phyloP scores from a whole-genome alignment of 2,113 vertebrate genomes.

The Empidonax alnorum region DNA sequence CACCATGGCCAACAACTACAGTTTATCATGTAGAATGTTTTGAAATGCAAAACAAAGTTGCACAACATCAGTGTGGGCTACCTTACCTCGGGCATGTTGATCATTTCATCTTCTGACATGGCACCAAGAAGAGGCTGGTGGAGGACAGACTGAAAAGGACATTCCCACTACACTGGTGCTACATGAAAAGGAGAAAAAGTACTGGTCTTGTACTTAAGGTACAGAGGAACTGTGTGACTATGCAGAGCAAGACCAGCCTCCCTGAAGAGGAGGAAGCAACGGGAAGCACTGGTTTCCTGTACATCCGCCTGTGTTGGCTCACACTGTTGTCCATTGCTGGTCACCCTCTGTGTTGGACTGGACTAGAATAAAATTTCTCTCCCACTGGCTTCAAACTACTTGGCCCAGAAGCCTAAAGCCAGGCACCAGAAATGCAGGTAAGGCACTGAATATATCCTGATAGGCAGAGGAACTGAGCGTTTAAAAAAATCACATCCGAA shows the following conservation, averaged over 20 bases:
- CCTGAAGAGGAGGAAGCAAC: not conserved
- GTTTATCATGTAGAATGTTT: not conserved
- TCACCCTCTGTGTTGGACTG: not conserved
- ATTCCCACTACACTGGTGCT: not conserved
- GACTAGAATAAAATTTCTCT: not conserved
- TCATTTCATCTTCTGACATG: not conserved
- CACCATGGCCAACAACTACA: not conserved
- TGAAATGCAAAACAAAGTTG: not conserved
- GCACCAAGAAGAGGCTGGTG: not conserved
- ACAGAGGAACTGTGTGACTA: not conserved
- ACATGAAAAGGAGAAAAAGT: not conserved
- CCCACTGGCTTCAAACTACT: not conserved
- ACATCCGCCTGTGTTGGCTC: not conserved
- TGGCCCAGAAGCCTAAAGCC: not conserved
- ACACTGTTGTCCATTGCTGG: not conserved
- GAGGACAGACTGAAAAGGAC: not conserved
- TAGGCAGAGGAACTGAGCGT: not conserved
- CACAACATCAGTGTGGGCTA: too few relatives aligned
- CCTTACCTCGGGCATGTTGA: not conserved
- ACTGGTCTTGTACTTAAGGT: not conserved
- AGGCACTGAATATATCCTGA: not conserved
- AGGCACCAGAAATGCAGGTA: not conserved
- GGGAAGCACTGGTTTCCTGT: constrained; percentile 30
- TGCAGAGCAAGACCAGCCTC: not conserved
- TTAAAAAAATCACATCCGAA: not conserved